phyloP scores from a whole-genome alignment of 2,888 invertebrate species.

The Lutraria lutraria region DNA sequence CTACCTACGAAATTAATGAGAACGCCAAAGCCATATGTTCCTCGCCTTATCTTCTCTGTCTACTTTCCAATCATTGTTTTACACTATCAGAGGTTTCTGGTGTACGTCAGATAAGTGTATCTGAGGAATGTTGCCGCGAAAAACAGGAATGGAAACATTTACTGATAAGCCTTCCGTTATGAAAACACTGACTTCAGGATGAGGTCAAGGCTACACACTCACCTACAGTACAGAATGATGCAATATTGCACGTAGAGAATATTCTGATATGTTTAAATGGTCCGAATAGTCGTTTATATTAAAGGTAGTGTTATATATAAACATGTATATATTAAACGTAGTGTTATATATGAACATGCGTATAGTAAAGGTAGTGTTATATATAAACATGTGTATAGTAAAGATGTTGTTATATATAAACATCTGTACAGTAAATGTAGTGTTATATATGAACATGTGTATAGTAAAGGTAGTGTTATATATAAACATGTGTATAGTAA shows the following conservation, averaged over 20 bases:
- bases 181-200: background rate
- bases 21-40: background rate
- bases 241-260: conserved; percentile 21
- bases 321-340: no score
- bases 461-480: no score
- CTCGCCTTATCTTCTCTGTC: background rate
- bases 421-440: no score
- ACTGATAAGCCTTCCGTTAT: conserved; percentile 39
- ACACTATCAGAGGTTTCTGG: background rate
- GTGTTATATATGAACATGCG: no score
- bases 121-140: conserved; percentile 27
- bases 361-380: no score
- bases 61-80: background rate
- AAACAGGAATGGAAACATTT: conserved; percentile 25
- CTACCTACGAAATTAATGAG: background rate
- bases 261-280: no score
- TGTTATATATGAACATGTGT: no score
- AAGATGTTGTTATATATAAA: no score
- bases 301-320: no score
- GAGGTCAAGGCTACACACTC: conserved; percentile 19
- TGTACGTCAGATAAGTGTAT: conserved; percentile 10
- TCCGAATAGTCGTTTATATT: no score
- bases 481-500: no score
- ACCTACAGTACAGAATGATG: conserved; percentile 28
- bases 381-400: no score